Percentiles rank a stretch among this genome's conserved stretches.
phyloP scores from a whole-genome alignment of 1,140 invertebrate species.

The Trachymyrmex cornetzi region DNA sequence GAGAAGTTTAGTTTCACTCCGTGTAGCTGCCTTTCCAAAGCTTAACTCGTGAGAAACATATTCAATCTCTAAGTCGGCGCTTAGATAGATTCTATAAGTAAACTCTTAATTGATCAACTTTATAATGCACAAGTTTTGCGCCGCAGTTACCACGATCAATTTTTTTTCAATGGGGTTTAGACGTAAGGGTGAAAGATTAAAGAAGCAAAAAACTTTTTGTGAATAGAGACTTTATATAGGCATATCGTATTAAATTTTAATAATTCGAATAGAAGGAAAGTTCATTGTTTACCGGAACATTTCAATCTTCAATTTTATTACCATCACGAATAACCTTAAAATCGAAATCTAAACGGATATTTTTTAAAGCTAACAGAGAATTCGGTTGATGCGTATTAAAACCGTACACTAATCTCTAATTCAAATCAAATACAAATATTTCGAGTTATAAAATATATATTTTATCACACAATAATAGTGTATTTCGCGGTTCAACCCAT shows the following conservation, averaged over 20 bases:
- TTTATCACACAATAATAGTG: too few species aligned
- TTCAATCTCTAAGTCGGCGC: slow-evolving; percentile 6
- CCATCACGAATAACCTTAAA: not conserved
- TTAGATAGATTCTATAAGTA: not conserved
- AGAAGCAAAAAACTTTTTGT: not conserved
- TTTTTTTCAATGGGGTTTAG: not conserved
- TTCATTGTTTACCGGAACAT: not conserved
- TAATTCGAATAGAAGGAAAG: not conserved
- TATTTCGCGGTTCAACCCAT: too few species aligned
- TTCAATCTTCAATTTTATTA: not conserved
- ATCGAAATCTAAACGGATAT: not conserved
- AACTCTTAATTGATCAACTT: not conserved
- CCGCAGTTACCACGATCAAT: not conserved
- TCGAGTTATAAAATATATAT: too few species aligned
- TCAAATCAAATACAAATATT: too few species aligned
- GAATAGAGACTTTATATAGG: not conserved
- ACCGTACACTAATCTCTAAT: too few species aligned
- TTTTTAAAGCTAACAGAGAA: not conserved
- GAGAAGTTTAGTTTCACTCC: slow-evolving; percentile 22
- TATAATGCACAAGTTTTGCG: not conserved
- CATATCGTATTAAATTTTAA: not conserved
- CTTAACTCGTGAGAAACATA: not conserved
- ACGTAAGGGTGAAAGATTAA: not conserved
- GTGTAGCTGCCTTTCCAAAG: not conserved
- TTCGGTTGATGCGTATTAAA: too few species aligned